Evolutionary conservation across 2,888 invertebrate genomes (phyloP).

Genomic region (Acrobasis repandana): DNA sequence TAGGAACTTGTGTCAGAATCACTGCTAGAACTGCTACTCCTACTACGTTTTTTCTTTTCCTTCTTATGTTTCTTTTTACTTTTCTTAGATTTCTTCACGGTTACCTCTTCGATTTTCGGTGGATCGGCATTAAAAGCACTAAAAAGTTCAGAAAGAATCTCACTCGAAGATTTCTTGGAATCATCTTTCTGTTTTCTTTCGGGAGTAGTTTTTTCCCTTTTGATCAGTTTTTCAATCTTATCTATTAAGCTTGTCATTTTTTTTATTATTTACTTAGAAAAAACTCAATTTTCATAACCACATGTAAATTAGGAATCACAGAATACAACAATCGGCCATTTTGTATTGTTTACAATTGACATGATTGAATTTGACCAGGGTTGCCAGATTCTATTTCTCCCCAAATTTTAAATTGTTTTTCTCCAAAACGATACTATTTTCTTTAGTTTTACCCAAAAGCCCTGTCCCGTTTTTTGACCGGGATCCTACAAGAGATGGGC

Average conservation of each 20-base stretch:
- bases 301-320: constrained; percentile 3
- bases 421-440: too few species aligned
- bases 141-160: constrained; percentile 92
- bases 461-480: too few species aligned
- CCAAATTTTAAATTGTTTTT: too few species aligned
- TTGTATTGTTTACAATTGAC: constrained; percentile 6
- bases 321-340: constrained; percentile 27
- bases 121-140: constrained; percentile 89
- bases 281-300: neutral
- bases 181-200: constrained; percentile 70
- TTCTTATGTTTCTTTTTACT: constrained; percentile 85
- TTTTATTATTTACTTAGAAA: neutral
- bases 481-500: too few species aligned
- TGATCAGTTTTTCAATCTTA: constrained; percentile 73
- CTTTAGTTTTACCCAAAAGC: too few species aligned
- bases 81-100: constrained; percentile 75
- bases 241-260: constrained; percentile 69
- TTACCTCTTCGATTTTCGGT: constrained; percentile 77
- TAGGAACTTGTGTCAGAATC: constrained; percentile 73
- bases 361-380: neutral
- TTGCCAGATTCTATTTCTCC: too few species aligned
- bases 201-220: constrained; percentile 73
- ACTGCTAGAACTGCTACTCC: constrained; percentile 66
- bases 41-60: constrained; percentile 78
- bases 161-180: constrained; percentile 86